Percentiles rank a stretch among this genome's conserved stretches.
Evolutionary conservation across 2,797 vertebrate species (phyloP).

Genomic region (Arrhamphus sclerolepis): DNA sequence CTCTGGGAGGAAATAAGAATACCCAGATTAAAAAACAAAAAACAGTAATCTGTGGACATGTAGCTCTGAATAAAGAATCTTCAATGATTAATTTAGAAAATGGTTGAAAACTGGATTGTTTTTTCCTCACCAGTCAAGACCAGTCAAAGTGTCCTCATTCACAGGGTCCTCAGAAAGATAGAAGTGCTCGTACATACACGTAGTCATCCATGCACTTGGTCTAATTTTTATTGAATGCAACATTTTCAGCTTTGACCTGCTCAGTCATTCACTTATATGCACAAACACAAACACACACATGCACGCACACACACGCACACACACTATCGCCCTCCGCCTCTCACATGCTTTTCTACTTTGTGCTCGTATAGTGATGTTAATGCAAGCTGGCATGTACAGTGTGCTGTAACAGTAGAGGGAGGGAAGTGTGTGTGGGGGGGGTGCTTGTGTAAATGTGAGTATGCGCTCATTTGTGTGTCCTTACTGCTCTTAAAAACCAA

Average conservation of each 20-base stretch:
- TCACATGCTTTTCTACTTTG: constrained; percentile 63
- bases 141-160: constrained; percentile 14
- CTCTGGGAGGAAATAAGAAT: no score
- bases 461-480: constrained; percentile 55
- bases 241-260: constrained; percentile 59
- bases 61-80: no score
- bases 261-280: constrained; percentile 44
- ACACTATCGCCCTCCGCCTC: constrained; percentile 34
- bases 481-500: constrained; percentile 78
- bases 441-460: constrained; percentile 13
- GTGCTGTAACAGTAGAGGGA: constrained; percentile 60
- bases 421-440: constrained; percentile 14
- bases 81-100: no score
- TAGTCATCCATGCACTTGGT: constrained; percentile 31
- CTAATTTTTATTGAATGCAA: constrained; percentile 52
- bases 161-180: constrained; percentile 27
- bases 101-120: no score
- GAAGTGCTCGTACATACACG: background rate
- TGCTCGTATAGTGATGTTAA: constrained; percentile 76
- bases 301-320: constrained; percentile 26
- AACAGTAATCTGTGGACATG: no score
- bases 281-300: constrained; percentile 22
- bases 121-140: background rate
- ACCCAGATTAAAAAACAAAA: no score
- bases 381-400: constrained; percentile 70